Base-by-base conservation (phyloP, 2,888 invertebrate genomes). In the Elmis aenea region DNA sequence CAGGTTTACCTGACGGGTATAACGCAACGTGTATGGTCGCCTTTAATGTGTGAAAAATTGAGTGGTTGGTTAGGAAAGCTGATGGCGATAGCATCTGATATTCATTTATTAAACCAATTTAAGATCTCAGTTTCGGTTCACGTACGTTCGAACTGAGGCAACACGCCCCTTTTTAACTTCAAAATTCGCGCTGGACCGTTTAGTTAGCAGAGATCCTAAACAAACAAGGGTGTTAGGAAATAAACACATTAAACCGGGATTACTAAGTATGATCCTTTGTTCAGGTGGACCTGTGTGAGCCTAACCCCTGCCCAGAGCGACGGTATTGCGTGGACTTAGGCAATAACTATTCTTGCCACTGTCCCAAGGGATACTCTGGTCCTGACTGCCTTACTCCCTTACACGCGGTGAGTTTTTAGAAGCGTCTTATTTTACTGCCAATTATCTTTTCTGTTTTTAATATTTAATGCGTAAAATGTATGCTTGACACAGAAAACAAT, bases 261-360 rank as follows among this genome's bases (percentile, higher is more conserved):
- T 27, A 32, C 33, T 37, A 37, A 40, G 33, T 18, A 33, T 37
- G 33, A 33, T 32, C 31, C 29, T 33, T 27, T 45, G 41, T 42
- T 55, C 55, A 81, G 81, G 78, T 81, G 66, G 78, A 81, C 65
- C 68, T 81, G 46, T 81, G 81, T 58, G 75, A 77, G 45, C 81
- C 81, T 38, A 79, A 79, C 59, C 83, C 83, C 5, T 85, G 85
- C 60, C 73, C 78, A 13, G 70, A 73, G 51, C 79, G 75, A 48
- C 78, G 77, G 42, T 76, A 73, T 58, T 85, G 85, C 66, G 72
- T 81, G 55, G 84, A 85, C 68, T 78, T 75, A 58, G 85, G 84
- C 48, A 81, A 83, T 68, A 83, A 75, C 63, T 83, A 81, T 64
- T 76, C 76, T 38, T 85, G 85, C 66, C 82, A 83, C 60, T 85